Base-by-base conservation (phyloP, 2,113 vertebrate genomes). In the Condylura cristata region DNA sequence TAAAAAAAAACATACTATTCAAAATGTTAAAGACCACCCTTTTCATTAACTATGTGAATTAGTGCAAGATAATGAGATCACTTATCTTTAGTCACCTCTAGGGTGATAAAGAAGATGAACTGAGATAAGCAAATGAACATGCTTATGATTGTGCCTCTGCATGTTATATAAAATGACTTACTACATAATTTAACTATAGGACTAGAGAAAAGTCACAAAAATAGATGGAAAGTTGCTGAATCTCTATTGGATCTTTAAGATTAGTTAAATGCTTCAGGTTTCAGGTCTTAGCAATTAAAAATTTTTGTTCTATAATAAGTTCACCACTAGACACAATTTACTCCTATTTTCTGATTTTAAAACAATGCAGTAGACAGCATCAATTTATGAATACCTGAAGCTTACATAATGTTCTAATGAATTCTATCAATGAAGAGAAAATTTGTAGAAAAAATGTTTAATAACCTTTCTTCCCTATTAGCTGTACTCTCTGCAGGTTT, bases 201-300 rank as follows among this genome's bases (percentile, higher is more conserved):
- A 26, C 81, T 83, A 56, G 51, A 68, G 37, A 81, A 61, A 13
- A 39, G 6, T 74, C 48, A 51, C 8, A n/a, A 30, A 81, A 58
- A 78, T 65, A 28, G 39, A 61, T 16, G 78, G 90, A 94, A 53
- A 37, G 0, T 6, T 58, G 34, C 8, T 34, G 32, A 78, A 34
- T 74, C 32, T 79, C 37, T 44, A 5, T 83, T n/a, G 90, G 26
- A 79, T 91, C 96, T 90, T 17, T 94, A 44, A 61, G 39, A 44
- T 84, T 76, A 78, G 30, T 71, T 51, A 75, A 79, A 32, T 51
- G 72, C 41, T 89, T 0, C 26, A 58, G 44, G 2, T 81, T 93
- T 76, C 39, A 85, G 11, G 26, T 81, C 4, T 22, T 8, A 41
- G 44, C 53, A 80, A 39, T 58, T 86, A 46, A 83, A 74, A 51